Evolutionary conservation across 2,797 vertebrate species (phyloP).

Genomic region (Eremophila alpestris): DNA sequence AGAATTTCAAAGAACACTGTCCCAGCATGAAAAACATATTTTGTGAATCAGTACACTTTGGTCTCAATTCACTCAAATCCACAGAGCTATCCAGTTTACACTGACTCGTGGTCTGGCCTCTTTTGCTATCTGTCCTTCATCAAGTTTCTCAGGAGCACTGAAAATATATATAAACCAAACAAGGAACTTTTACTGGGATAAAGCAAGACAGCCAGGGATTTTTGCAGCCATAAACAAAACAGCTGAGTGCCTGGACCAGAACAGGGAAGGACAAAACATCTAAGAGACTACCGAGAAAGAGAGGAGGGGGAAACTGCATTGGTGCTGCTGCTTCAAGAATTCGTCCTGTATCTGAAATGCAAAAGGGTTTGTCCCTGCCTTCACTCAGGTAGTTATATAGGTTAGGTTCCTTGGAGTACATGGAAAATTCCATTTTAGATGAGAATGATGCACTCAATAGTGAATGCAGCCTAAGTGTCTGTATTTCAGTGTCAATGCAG

Average conservation of each 20-base stretch:
- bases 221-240: background rate
- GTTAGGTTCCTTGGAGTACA: background rate
- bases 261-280: background rate
- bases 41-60: conserved; percentile 19
- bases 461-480: background rate
- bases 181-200: background rate
- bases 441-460: background rate
- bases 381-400: background rate
- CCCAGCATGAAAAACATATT: background rate
- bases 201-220: background rate
- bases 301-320: background rate
- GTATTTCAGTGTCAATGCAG: background rate
- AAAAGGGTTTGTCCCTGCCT: background rate
- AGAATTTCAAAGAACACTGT: background rate
- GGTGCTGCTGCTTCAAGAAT: background rate
- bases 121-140: conserved; percentile 39
- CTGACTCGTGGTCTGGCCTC: background rate
- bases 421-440: background rate
- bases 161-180: background rate
- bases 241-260: background rate
- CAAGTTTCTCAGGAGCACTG: background rate
- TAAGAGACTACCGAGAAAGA: background rate
- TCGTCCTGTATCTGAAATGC: background rate
- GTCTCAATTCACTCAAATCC: conserved; percentile 8
- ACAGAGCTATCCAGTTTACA: conserved; percentile 8